These are phyloP conservation scores for Corvus moneduloides DNA, from an alignment of 2,113 vertebrate species.

Conservation along the genomic window DNA sequence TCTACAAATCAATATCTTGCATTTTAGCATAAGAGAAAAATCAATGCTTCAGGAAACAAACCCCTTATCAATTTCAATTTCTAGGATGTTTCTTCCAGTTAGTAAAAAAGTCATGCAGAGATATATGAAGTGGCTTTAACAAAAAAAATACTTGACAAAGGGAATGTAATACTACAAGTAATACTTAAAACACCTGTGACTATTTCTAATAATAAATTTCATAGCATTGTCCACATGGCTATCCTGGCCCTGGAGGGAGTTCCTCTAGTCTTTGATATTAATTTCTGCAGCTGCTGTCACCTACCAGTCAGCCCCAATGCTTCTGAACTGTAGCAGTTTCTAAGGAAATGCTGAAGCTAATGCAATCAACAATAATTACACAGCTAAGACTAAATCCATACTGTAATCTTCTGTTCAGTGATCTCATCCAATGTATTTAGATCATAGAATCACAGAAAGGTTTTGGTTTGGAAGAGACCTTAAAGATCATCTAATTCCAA, in stretches of 20 bases:
- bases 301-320: not conserved
- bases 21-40: not conserved
- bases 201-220: not conserved
- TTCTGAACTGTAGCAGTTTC: not conserved
- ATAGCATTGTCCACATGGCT: not conserved
- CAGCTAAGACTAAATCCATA: not conserved
- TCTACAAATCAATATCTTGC: not conserved
- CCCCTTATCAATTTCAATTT: not conserved
- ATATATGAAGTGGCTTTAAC: not conserved
- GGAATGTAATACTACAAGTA: not conserved
- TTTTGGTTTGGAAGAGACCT: not conserved
- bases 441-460: not conserved
- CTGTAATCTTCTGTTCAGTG: not conserved
- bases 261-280: not conserved
- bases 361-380: not conserved
- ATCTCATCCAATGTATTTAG: not conserved
- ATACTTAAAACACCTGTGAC: not conserved
- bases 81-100: not conserved
- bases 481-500: not conserved
- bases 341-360: not conserved
- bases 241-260: not conserved
- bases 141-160: not conserved
- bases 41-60: not conserved
- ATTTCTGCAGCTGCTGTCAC: not conserved
- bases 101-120: not conserved